phyloP scores from a whole-genome alignment of 1,140 invertebrate species.

The Prorops nasuta region DNA sequence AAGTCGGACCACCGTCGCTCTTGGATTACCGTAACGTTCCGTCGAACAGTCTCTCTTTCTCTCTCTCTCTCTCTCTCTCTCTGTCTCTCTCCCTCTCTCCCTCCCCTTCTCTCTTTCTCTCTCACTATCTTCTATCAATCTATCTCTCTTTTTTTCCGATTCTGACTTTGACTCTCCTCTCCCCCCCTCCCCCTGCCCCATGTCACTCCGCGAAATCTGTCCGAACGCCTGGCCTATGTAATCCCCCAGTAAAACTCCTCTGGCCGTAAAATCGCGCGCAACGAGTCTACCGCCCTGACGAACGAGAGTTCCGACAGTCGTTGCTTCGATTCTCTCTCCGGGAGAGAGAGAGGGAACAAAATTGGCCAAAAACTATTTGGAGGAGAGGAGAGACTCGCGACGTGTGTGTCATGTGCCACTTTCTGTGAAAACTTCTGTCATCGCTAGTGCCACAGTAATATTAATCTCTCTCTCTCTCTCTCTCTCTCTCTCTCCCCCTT shows the following conservation, averaged over 20 bases:
- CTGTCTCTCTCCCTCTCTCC: conserved; percentile 16
- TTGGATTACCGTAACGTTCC: conserved; percentile 24
- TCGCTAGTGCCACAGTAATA: too few relatives aligned
- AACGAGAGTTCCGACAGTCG: too few relatives aligned
- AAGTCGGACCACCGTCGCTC: conserved; percentile 42
- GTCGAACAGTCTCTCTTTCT: conserved; percentile 27
- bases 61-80: conserved; percentile 20
- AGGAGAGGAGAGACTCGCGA: too few relatives aligned
- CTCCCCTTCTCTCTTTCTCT: not conserved
- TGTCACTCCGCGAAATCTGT: not conserved
- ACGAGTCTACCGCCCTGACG: too few relatives aligned
- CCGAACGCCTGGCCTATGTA: not conserved
- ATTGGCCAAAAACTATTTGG: too few relatives aligned
- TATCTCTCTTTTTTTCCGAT: conserved; percentile 11
- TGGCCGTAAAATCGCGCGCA: too few relatives aligned
- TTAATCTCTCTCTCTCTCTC: not conserved
- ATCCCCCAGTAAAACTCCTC: not conserved
- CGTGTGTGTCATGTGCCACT: too few relatives aligned
- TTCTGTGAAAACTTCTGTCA: too few relatives aligned
- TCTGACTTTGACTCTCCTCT: too few relatives aligned
- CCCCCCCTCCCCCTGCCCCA: conserved; percentile 25
- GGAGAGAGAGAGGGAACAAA: too few relatives aligned
- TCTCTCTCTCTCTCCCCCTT: not conserved
- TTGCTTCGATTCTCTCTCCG: too few relatives aligned
- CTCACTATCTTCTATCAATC: conserved; percentile 14